Evolutionary conservation across 2,888 invertebrate species (phyloP).

Genomic region (Epinotia nisella): DNA sequence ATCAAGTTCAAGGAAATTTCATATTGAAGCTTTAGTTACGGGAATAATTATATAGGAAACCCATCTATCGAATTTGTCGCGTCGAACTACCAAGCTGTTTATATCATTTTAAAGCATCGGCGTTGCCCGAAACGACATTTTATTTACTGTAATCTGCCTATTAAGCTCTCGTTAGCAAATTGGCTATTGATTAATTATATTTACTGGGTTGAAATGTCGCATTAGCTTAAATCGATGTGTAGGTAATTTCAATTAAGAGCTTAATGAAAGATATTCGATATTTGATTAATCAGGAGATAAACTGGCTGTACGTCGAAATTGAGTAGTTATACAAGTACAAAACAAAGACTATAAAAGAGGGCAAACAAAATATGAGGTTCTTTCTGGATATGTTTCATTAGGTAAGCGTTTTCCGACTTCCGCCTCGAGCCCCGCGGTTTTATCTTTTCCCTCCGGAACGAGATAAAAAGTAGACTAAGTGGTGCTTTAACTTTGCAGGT

Average conservation of each 20-base stretch:
- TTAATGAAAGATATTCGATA: background rate
- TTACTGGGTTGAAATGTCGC: background rate
- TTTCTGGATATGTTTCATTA: slow-evolving; percentile 42
- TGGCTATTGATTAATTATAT: slow-evolving; percentile 21
- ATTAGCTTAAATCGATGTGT: slow-evolving; percentile 10
- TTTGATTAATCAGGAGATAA: background rate
- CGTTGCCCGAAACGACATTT: slow-evolving; percentile 46
- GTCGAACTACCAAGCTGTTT: background rate
- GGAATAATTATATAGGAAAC: background rate
- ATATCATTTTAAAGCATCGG: slow-evolving; percentile 28
- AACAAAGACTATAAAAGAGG: slow-evolving; percentile 4
- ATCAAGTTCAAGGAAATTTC: background rate
- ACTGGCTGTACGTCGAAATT: background rate
- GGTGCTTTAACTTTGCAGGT: slow-evolving; percentile 38
- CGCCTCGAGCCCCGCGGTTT: slow-evolving; percentile 25
- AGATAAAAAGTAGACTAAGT: slow-evolving; percentile 40
- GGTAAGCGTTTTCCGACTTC: slow-evolving; percentile 41
- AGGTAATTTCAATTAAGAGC: slow-evolving; percentile 4
- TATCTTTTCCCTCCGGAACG: slow-evolving; percentile 39
- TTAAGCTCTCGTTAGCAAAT: slow-evolving; percentile 50
- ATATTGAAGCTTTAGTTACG: background rate
- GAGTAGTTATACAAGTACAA: background rate
- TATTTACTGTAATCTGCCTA: slow-evolving; percentile 43
- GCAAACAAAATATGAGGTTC: slow-evolving; percentile 36
- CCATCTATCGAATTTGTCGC: background rate